phyloP scores from a whole-genome alignment of 2,113 vertebrate genomes.

The Tachysurus fulvidraco region DNA sequence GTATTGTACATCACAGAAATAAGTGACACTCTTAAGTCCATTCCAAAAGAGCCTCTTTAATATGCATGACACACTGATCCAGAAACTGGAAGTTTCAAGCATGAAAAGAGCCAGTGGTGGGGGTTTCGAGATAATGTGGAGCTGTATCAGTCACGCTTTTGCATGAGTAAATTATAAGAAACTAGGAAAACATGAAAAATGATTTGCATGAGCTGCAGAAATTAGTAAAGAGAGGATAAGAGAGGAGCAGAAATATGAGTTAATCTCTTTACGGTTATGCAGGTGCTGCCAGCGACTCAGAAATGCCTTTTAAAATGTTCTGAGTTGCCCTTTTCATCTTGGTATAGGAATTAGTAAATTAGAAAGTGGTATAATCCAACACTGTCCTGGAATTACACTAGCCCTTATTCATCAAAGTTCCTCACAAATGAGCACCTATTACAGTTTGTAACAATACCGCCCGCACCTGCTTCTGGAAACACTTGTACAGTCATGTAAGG shows the following conservation, averaged over 20 bases:
- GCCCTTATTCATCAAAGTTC: not conserved
- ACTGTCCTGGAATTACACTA: conserved; percentile 9
- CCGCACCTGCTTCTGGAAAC: not conserved
- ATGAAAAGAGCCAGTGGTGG: conserved; percentile 20
- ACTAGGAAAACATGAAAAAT: not conserved
- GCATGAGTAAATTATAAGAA: conserved; percentile 16
- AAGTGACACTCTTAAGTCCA: not conserved
- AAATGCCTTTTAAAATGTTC: conserved; percentile 27
- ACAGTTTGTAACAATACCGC: not conserved
- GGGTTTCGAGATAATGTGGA: conserved; percentile 28
- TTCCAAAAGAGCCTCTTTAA: conserved; percentile 10
- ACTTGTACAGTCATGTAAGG: not conserved
- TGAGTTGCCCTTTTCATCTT: conserved; percentile 1
- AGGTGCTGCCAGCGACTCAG: not conserved
- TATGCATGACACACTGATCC: conserved; percentile 25
- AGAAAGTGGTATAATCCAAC: not conserved
- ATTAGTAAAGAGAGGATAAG: not conserved
- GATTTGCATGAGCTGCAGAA: conserved; percentile 29
- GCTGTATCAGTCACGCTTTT: not conserved
- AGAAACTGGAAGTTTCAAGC: not conserved
- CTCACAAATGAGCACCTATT: not conserved
- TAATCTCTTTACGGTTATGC: conserved; percentile 12
- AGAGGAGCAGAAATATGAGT: not conserved
- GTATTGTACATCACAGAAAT: not conserved
- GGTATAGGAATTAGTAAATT: not conserved